A percentile compares a stretch with the other conserved stretches of the same genome.
phyloP scores from a whole-genome alignment of 2,888 invertebrate species.

The Hydropsyche betteni region DNA sequence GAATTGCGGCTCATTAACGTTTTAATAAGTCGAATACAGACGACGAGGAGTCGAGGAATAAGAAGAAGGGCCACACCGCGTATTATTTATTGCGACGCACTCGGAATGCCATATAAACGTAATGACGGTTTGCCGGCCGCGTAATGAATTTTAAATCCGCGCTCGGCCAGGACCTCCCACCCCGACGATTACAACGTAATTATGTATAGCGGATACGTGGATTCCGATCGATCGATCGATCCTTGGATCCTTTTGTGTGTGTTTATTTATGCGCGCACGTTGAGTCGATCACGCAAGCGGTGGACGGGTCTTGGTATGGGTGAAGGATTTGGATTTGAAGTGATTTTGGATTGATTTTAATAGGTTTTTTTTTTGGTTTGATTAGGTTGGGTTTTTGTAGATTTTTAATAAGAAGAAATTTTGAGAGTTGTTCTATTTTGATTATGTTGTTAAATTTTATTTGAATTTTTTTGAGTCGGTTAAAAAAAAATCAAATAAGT shows the following conservation, averaged over 20 bases:
- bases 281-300: background rate
- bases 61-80: constrained; percentile 35
- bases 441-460: too few species aligned
- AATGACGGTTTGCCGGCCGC: constrained; percentile 33
- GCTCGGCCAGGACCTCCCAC: constrained; percentile 21
- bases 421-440: too few species aligned
- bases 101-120: constrained; percentile 29
- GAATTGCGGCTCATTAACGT: constrained; percentile 26
- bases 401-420: too few species aligned
- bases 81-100: constrained; percentile 33
- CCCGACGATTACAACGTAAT: constrained; percentile 32
- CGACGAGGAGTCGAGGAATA: constrained; percentile 3
- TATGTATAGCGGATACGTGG: constrained; percentile 6
- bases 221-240: constrained; percentile 24
- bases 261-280: background rate
- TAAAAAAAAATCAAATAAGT: too few species aligned
- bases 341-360: too few species aligned
- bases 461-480: too few species aligned
- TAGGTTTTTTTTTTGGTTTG: too few species aligned
- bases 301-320: too few species aligned
- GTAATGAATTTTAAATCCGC: constrained; percentile 36
- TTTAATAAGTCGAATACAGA: constrained; percentile 14
- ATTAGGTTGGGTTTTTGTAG: too few species aligned
- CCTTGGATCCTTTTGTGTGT: too few species aligned
- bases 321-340: too few species aligned